A percentile compares a stretch with the other conserved stretches of the same genome.
Evolutionary conservation across 2,888 invertebrate genomes (phyloP).

Genomic region (Oasisia sp.): DNA sequence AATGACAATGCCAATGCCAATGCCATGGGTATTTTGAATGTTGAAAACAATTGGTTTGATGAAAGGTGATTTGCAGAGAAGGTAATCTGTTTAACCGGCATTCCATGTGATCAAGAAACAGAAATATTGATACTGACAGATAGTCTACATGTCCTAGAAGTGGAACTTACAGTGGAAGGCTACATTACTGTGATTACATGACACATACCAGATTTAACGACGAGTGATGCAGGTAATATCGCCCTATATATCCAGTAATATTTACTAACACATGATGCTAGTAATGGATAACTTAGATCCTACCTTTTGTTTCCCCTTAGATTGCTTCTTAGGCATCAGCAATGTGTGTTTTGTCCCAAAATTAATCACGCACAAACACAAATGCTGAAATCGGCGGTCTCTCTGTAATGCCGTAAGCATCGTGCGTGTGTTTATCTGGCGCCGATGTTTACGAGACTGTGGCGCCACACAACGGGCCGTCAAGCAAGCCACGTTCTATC

Average conservation of each 20-base stretch:
- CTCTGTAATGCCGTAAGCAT: not conserved
- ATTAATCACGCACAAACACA: not conserved
- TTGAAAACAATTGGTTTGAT: too few species aligned
- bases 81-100: too few species aligned
- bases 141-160: too few species aligned
- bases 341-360: not conserved
- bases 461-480: not conserved
- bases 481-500: too few species aligned
- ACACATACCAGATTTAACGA: too few species aligned
- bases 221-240: not conserved
- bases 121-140: too few species aligned
- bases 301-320: not conserved
- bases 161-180: too few species aligned
- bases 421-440: not conserved
- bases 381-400: not conserved
- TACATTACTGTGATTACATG: too few species aligned
- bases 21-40: too few species aligned
- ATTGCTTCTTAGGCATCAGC: not conserved
- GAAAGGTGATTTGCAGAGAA: too few species aligned
- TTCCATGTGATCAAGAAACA: too few species aligned
- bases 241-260: not conserved
- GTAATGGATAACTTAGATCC: not conserved
- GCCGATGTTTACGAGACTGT: not conserved
- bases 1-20: too few species aligned
- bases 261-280: not conserved